These are phyloP conservation scores for Bujurquina vittata DNA, from an alignment of 2,113 vertebrate species.

Conservation along the genomic window DNA sequence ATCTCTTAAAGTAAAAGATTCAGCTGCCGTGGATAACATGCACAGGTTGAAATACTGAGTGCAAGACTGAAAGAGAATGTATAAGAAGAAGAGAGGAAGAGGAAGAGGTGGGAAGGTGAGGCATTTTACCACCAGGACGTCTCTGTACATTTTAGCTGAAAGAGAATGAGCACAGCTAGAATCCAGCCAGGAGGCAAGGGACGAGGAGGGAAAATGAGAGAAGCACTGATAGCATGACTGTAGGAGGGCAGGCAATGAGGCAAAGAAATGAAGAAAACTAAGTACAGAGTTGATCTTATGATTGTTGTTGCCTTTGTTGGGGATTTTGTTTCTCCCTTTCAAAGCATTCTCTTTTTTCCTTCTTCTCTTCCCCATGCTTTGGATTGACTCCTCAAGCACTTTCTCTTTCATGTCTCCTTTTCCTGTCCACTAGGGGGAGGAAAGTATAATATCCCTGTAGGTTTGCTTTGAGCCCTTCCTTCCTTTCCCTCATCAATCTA, in stretches of 20 bases:
- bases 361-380: neutral
- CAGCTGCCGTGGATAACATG: no score
- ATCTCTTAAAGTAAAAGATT: no score
- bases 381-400: neutral
- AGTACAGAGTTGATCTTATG: slow-evolving; percentile 39
- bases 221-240: slow-evolving; percentile 46
- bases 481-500: neutral
- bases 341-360: neutral
- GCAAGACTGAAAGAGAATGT: neutral
- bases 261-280: slow-evolving; percentile 39
- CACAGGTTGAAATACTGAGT: neutral
- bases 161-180: slow-evolving; percentile 20
- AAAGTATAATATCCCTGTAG: neutral
- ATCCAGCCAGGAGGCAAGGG: slow-evolving; percentile 31
- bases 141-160: slow-evolving; percentile 13
- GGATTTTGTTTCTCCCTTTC: neutral
- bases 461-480: neutral
- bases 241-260: slow-evolving; percentile 53
- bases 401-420: neutral
- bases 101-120: neutral
- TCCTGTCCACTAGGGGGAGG: slow-evolving; percentile 26
- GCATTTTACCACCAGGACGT: slow-evolving; percentile 8
- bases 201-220: slow-evolving; percentile 13
- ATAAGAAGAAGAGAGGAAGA: neutral
- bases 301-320: slow-evolving; percentile 18